Conservation (phyloP, 2,113 vertebrate species). For the Orycteropus afer region DNA sequence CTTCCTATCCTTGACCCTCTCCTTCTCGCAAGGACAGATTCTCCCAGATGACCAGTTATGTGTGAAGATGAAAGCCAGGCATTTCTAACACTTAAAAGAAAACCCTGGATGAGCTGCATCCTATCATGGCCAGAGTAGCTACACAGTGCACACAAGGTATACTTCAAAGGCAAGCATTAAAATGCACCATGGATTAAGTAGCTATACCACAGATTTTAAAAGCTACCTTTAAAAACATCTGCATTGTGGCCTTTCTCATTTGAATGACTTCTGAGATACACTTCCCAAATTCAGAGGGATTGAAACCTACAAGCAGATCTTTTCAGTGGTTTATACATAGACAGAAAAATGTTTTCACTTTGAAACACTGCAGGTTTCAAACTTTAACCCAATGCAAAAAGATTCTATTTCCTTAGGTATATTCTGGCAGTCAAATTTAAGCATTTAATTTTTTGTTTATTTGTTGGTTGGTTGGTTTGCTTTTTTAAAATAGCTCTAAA, state of each 20-base stretch:
- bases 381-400: background rate
- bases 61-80: constrained; percentile 37
- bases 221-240: constrained; percentile 42
- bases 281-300: background rate
- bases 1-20: background rate
- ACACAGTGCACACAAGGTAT: background rate
- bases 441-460: background rate
- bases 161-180: background rate
- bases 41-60: background rate
- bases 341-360: background rate
- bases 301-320: background rate
- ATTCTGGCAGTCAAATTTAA: background rate
- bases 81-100: constrained; percentile 1
- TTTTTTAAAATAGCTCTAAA: background rate
- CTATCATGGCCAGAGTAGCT: background rate
- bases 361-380: background rate
- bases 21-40: constrained; percentile 36
- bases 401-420: background rate
- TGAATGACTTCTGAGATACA: constrained; percentile 38
- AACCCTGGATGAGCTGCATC: background rate
- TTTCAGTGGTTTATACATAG: background rate
- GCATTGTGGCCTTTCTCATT: constrained; percentile 16
- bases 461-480: no score
- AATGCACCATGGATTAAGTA: background rate
- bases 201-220: constrained; percentile 41